phyloP scores from a whole-genome alignment of 2,797 vertebrate genomes.

The Taeniopygia guttata region DNA sequence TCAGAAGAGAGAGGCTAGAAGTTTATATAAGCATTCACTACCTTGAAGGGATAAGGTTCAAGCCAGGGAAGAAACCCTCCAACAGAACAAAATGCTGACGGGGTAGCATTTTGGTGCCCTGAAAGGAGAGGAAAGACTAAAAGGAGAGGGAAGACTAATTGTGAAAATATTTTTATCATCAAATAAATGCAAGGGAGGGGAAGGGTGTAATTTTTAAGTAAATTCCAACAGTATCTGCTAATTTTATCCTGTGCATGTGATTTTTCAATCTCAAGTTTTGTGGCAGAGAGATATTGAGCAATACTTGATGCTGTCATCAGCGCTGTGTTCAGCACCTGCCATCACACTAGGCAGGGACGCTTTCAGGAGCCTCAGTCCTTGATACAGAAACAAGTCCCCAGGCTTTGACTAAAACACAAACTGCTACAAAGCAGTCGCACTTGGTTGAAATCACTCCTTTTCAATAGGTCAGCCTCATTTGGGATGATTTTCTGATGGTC shows the following conservation, averaged over 20 bases:
- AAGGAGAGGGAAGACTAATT: neutral
- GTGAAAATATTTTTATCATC: neutral
- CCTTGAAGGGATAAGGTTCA: neutral
- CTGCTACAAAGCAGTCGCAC: neutral
- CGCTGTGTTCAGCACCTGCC: rapidly evolving
- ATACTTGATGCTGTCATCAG: neutral
- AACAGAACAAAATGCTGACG: neutral
- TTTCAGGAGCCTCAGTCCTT: neutral
- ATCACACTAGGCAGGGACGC: rapidly evolving
- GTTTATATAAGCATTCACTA: neutral
- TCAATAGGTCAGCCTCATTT: neutral
- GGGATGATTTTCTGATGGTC: neutral
- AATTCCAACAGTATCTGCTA: neutral
- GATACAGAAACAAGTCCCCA: neutral
- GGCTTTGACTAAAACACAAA: neutral
- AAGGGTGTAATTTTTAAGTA: neutral
- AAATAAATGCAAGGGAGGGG: neutral
- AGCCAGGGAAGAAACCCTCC: neutral
- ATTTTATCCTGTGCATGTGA: neutral
- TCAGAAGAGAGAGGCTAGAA: neutral
- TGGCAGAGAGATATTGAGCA: neutral
- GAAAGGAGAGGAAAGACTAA: neutral
- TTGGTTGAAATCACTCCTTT: neutral
- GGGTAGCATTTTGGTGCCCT: neutral
- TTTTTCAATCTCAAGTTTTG: neutral